Percentiles rank a stretch among this genome's conserved stretches.
phyloP scores from a whole-genome alignment of 1,140 invertebrate species.

The Trissolcus basalis region DNA sequence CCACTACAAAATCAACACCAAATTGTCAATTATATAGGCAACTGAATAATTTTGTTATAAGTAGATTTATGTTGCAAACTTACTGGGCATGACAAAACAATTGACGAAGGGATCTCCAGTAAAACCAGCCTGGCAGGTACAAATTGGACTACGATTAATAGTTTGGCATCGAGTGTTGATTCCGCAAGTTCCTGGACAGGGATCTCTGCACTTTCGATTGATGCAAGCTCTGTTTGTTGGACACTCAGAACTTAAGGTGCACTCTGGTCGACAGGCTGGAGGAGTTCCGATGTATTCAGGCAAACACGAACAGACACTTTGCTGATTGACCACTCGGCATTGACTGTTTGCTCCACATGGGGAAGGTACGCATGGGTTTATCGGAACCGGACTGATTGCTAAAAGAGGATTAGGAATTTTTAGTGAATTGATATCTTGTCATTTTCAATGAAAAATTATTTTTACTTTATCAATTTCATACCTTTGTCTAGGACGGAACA shows the following conservation, averaged over 20 bases:
- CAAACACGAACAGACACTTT: constrained; percentile 84
- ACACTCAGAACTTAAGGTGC: constrained; percentile 82
- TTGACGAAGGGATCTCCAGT: constrained; percentile 85
- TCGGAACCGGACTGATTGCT: constrained; percentile 9
- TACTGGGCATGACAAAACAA: constrained; percentile 78
- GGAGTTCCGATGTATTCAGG: constrained; percentile 69
- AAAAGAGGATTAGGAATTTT: constrained; percentile 1
- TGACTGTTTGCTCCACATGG: constrained; percentile 79
- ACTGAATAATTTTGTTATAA: not conserved
- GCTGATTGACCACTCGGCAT: constrained; percentile 75
- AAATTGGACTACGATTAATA: constrained; percentile 85
- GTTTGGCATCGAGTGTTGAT: constrained; percentile 80
- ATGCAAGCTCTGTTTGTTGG: constrained; percentile 79
- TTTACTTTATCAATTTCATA: constrained; percentile 34
- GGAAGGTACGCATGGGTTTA: constrained; percentile 75
- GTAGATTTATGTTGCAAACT: constrained; percentile 55
- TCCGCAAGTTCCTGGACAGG: constrained; percentile 82
- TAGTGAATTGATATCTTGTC: not conserved
- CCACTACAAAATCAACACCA: constrained; percentile 56
- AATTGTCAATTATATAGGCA: not conserved
- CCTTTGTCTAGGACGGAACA: constrained; percentile 58
- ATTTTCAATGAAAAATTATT: too few species aligned
- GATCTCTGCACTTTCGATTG: constrained; percentile 82
- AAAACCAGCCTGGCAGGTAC: constrained; percentile 82
- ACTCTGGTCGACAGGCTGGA: constrained; percentile 72